Base-by-base conservation (phyloP, 2,113 vertebrate genomes). In the Phrynosoma blainvillii region DNA sequence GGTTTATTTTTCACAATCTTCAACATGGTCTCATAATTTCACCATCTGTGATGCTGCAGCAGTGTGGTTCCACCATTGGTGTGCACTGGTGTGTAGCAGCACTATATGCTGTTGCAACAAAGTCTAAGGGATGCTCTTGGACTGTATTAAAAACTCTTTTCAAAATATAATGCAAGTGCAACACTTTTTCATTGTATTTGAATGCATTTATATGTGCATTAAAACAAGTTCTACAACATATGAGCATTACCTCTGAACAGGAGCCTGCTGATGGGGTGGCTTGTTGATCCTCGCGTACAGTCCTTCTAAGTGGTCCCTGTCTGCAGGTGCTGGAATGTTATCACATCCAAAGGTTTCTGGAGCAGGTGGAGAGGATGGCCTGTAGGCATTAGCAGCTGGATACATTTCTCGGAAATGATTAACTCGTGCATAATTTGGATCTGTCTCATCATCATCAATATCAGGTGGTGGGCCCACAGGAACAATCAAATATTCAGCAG, bases 211-310 rank as follows among this genome's bases (percentile, higher is more conserved):
- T 1, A 56, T 42, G 52, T 84, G 52, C 75, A 70, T 36, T 86
- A 74, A 4, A 42, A 14, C 8, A 8, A 10, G 16, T 65, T 40
- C 66, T 27, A 40, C 21, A 42, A 36, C 18, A 62, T 30, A n/a
- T 27, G 36, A 79, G 32, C 12, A 82, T 97, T 97, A 99, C 99
- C 98, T 98, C 96, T 99, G 98, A 93, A 90, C 91, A 73, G 97
- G 91, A 90, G 96, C 52, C 62, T 94, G 97, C 5, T 97, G 96
- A 80, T 98, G 97, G 90, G 97, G 97, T 12, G 97, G 97, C 94
- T 99, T 99, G 96, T 99, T 99, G 97, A 99, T 97, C 95, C 98
- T 99, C 92, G 98, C 98, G 80, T 99, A 99, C 7, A 99, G 96
- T 89, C 98, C 96, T 87, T 99, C 98, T 82, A 99, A 93, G 79